Base-by-base conservation (phyloP, 2,888 invertebrate genomes). In the Pharmacophagus antenor region DNA sequence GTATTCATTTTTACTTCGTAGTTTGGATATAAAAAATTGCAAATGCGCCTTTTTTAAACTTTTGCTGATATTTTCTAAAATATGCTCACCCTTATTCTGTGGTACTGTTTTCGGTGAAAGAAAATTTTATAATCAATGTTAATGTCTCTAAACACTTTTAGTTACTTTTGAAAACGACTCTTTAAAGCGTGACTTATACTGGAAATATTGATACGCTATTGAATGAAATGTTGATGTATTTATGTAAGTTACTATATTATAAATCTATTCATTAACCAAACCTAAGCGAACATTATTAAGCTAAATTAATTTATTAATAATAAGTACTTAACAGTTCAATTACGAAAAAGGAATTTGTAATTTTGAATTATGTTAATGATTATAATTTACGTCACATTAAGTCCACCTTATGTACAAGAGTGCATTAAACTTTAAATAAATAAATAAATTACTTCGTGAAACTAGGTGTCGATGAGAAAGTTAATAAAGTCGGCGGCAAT, bases 401-500 rank as follows among this genome's bases (percentile, higher is more conserved):
- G n/a, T n/a, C n/a, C n/a, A n/a, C n/a, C n/a, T n/a, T n/a, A n/a
- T n/a, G n/a, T n/a, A n/a, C n/a, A n/a, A n/a, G n/a, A n/a, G n/a
- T n/a, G n/a, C n/a, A 17, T 57, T 7, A 17, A 62, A 50, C 56
- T 63, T 63, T 63, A 65, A 66, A 63, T 17, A 7, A 22, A 47
- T 27, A 17, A 31, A 23, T 27, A 2, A 22, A 17, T 20, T 10
- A 20, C 17, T 59, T 52, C 59, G 61, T 66, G 67, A 67, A 70
- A 64, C 63, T 65, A 65, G 61, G 68, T 55, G 63, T 67, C 73
- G 71, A 73, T 74, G 68, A 70, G 77, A 82, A 79, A 82, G 79
- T 78, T 72, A 74, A 76, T 69, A 72, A 69, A 72, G 69, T 70
- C 67, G 61, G 67, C 67, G 64, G 67, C 76, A 74, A 68, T 78